Conservation (phyloP, 1,140 invertebrate species). For the Drosophila ambigua region DNA sequence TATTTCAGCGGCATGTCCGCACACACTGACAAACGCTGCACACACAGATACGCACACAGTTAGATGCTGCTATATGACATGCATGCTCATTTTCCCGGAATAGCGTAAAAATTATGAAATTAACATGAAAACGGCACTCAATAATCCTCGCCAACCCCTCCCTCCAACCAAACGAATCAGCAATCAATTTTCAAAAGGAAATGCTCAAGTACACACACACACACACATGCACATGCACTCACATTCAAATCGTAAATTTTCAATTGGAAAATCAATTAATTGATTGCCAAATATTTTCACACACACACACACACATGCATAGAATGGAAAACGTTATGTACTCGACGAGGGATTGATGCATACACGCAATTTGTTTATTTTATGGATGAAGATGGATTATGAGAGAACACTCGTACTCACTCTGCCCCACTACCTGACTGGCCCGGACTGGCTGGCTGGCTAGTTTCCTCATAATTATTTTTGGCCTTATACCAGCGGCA, state of each 20-base stretch:
- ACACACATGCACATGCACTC: constrained; percentile 4
- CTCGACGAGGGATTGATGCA: constrained; percentile 71
- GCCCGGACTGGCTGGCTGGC: neutral
- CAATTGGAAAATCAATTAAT: constrained; percentile 75
- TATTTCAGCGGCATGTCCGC: constrained; percentile 78
- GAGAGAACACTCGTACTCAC: constrained; percentile 47
- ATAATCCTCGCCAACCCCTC: neutral
- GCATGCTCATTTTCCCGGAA: constrained; percentile 72
- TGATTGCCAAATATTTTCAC: constrained; percentile 71
- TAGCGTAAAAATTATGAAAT: constrained; percentile 79
- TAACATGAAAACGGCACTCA: constrained; percentile 62
- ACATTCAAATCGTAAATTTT: constrained; percentile 33
- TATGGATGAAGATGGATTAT: constrained; percentile 81
- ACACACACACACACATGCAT: constrained; percentile 26
- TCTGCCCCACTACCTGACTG: constrained; percentile 14
- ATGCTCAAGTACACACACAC: constrained; percentile 51
- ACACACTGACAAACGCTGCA: constrained; percentile 25
- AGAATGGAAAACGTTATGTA: constrained; percentile 45
- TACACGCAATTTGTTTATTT: constrained; percentile 70
- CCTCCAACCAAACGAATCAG: neutral
- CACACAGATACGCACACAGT: constrained; percentile 19
- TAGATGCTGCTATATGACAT: constrained; percentile 71
- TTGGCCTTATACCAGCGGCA: constrained; percentile 17
- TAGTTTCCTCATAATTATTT: constrained; percentile 5
- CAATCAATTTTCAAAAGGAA: constrained; percentile 52